Conservation (phyloP, 2,113 vertebrate species). For the Gymnogyps californianus region DNA sequence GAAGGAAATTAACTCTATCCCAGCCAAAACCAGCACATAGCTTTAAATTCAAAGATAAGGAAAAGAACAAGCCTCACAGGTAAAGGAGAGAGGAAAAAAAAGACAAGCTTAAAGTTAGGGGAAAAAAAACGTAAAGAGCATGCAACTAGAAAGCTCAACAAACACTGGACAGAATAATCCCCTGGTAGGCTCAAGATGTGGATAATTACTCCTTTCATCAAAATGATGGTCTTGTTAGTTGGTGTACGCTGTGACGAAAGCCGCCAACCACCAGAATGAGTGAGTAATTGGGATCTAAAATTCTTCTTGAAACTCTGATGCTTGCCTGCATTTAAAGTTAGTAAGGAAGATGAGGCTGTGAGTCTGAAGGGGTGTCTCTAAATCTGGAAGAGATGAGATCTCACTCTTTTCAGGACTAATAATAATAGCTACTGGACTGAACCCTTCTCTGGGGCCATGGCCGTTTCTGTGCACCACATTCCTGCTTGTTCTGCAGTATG, state of each 20-base stretch:
- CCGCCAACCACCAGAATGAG: neutral
- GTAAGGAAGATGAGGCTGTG: neutral
- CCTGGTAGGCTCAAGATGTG: neutral
- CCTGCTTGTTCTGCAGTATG: neutral
- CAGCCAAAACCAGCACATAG: too few relatives aligned
- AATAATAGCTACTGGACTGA: neutral
- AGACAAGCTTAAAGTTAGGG: neutral
- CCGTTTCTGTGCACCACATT: neutral
- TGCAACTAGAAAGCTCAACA: neutral
- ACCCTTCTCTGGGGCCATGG: neutral
- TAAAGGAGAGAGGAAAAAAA: neutral
- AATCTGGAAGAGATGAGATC: neutral
- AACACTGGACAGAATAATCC: neutral
- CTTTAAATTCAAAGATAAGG: neutral
- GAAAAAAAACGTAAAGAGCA: fast-evolving
- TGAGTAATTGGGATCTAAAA: neutral
- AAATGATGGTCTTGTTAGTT: neutral
- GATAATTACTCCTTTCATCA: neutral
- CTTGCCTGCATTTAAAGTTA: neutral
- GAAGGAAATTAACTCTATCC: too few relatives aligned
- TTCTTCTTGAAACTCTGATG: neutral
- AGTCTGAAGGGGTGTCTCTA: neutral
- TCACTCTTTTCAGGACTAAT: neutral
- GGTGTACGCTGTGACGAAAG: neutral
- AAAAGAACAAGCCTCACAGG: neutral